Evolutionary conservation across 2,797 vertebrate species (phyloP), one percentile per base, ranked within the genome.

Genomic region (Phrynocephalus guinanensis): DNA sequence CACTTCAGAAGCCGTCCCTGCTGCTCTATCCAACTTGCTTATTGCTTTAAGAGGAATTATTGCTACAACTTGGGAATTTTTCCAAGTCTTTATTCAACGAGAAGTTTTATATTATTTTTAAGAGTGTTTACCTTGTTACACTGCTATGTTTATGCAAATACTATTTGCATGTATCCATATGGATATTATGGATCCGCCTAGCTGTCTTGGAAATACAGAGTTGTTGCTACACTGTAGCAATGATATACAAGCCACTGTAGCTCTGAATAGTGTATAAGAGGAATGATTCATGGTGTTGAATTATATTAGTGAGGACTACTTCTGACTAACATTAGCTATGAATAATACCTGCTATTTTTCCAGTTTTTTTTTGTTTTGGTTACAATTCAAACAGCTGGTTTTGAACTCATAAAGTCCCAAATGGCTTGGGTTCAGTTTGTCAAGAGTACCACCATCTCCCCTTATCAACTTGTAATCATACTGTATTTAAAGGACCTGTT

Each of bases 101-200:
- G 73, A 89, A 8, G 83, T 93, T 91, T 93, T 88, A 38, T 84
- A 93, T 38, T 83, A 24, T 90, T 5, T 76, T 85, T 94, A 90
- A 93, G 91, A 79, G 68, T 94, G 52, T 90, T 94, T 93, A 91
- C 83, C 87, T 82, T 84, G 48, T 71, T 48, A 76, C 44, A 83
- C 63, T 94, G 84, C 89, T 20, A 84, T 89, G 91, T 90, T 70
- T 68, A 82, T 60, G 22, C 48, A 44, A 90, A 90, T 72, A 87
- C 3, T 88, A 72, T 93, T 95, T 91, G 76, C 85, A 87, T 85
- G 88, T 90, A 88, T 93, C 81, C 90, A 81, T 95, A 92, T 95
- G 88, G 77, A 92, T 88, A 85, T 89, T 85, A 76, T 38, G 5
- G 38, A 87, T 88, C 11, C 80, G 48, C 50, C 63, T 90, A 87